Base-by-base conservation (phyloP, 2,113 vertebrate species). In the Phaethornis superciliosus region DNA sequence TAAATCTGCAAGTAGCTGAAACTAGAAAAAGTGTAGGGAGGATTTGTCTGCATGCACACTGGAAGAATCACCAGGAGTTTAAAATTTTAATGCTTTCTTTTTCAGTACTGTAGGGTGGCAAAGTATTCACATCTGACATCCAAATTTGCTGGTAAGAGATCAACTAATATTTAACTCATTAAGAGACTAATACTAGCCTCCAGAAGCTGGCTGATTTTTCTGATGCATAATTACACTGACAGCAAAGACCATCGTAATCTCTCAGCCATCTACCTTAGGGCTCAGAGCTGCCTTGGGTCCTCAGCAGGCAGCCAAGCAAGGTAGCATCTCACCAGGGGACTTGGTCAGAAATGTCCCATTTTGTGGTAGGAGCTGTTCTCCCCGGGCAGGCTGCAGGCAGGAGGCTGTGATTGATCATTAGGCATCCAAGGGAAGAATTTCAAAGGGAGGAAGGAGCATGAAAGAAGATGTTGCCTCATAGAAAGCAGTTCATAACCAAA, bases 361-460 rank as follows among this genome's bases (percentile, higher is more conserved):
- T 46, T 2, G 26, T 28, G 19, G 26, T 7, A 35, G 30, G 33
- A 42, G 15, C 51, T 1, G 0, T 46, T 85, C 40, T 56, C 30
- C 51, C 58, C 51, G 33, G 13, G 28, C 7, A 2, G 15, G 35
- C 44, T 65, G n/a, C 0, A 0, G 28, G 11, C 15, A 4, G 44
- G 13, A 77, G 19, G 27, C 44, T 85, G 10, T 0, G 0, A 35
- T 63, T 47, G 20, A 47, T 47, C 22, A 75, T 69, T 28, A 55
- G 46, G 33, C 20, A 46, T 80, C 46, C 56, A 62, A 11, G 11
- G 72, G 49, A 10, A 64, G 22, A 75, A 76, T 80, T 92, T 85
- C 76, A 80, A 68, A 71, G 33, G 23, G 42, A 85, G 15, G 26
- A 84, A 32, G 17, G 14, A 81, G 22, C 27, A 47, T 11, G 67